Percentiles rank a stretch among this genome's conserved stretches.
phyloP scores from a whole-genome alignment of 2,113 vertebrate genomes.

The Seriola rivoliana region DNA sequence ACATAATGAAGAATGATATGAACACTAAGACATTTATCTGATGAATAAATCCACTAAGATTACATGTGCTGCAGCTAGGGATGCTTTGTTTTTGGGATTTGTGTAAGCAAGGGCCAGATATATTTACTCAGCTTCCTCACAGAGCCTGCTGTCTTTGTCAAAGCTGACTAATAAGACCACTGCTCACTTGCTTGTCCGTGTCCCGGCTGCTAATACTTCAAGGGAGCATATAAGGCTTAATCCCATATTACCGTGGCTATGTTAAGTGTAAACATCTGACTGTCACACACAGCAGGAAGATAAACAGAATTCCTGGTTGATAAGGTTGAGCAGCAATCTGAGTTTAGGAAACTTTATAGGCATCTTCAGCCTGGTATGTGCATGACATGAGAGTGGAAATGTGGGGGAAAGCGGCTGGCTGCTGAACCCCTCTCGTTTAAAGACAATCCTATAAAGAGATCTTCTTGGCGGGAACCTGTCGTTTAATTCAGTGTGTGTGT shows the following conservation, averaged over 20 bases:
- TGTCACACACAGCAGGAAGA: constrained; percentile 62
- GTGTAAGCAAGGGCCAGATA: constrained; percentile 5
- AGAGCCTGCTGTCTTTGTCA: constrained; percentile 34
- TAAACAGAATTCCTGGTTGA: constrained; percentile 65
- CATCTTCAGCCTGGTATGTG: constrained; percentile 15
- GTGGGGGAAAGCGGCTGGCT: constrained; percentile 13
- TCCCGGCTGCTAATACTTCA: constrained; percentile 60
- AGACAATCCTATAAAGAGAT: constrained; percentile 73
- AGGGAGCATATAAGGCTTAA: constrained; percentile 65
- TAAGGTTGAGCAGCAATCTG: constrained; percentile 35
- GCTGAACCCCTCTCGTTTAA: constrained; percentile 33
- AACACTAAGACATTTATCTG: not conserved
- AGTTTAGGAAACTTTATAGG: constrained; percentile 36
- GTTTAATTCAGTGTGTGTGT: constrained; percentile 45
- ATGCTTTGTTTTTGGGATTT: constrained; percentile 12
- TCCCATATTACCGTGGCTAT: constrained; percentile 75
- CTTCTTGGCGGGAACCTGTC: constrained; percentile 42
- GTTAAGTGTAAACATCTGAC: constrained; percentile 83
- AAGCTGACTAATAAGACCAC: constrained; percentile 69
- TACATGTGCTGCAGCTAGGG: not conserved
- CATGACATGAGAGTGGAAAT: constrained; percentile 23
- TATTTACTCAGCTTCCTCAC: constrained; percentile 50
- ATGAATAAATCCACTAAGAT: not conserved
- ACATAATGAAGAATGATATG: not conserved
- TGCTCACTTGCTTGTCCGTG: constrained; percentile 56